These are phyloP conservation scores for Phaetusa simplex DNA, from an alignment of 2,113 vertebrate species.

Conservation along the genomic window DNA sequence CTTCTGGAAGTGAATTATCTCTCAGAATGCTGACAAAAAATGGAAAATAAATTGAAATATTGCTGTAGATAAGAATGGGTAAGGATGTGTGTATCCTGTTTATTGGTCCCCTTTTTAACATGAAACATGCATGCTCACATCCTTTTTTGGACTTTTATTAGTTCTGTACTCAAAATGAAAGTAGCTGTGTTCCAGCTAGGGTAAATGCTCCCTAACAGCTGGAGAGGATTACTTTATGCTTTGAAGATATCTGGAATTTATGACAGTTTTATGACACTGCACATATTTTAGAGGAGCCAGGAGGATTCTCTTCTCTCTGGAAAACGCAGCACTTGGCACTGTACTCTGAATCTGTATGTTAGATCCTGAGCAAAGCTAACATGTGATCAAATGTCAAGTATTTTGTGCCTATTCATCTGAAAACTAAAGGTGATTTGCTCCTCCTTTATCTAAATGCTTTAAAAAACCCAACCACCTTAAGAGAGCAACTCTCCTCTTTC, in stretches of 20 bases:
- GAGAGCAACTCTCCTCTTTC: neutral
- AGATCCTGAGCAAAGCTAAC: neutral
- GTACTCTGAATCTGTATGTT: neutral
- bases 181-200: conserved; percentile 8
- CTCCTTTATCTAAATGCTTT: neutral
- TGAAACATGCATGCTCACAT: conserved; percentile 14
- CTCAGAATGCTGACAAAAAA: conserved; percentile 3
- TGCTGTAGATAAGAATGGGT: conserved; percentile 17
- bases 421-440: neutral
- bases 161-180: conserved; percentile 14
- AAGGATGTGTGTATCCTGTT: conserved; percentile 34
- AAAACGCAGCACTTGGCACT: conserved; percentile 2
- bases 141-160: conserved; percentile 6
- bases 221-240: conserved; percentile 25
- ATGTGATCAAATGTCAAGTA: neutral
- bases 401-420: neutral
- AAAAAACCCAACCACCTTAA: neutral
- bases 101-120: neutral
- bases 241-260: conserved; percentile 50
- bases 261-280: conserved; percentile 47
- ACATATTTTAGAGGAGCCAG: conserved; percentile 27
- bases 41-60: conserved; percentile 29
- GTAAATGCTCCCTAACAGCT: conserved; percentile 11
- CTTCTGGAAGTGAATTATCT: neutral
- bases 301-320: neutral